These are phyloP conservation scores for Celastrina argiolus DNA, from an alignment of 2,888 invertebrate species.

Conservation along the genomic window DNA sequence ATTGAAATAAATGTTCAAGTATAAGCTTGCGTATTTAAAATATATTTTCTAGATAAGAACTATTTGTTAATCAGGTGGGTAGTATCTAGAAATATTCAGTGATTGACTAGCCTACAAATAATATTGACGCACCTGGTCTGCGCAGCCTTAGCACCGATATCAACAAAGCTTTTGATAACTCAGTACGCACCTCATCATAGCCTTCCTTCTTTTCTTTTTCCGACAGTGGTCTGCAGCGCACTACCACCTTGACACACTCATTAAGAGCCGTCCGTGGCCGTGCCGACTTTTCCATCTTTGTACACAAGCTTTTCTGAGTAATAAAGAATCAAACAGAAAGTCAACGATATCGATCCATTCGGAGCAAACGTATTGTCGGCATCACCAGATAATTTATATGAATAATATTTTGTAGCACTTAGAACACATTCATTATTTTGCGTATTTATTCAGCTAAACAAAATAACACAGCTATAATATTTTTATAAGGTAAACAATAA, in stretches of 20 bases:
- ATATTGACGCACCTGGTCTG: conserved; percentile 51
- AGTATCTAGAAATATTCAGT: conserved; percentile 30
- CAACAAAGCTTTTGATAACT: conserved; percentile 43
- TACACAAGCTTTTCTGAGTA: conserved; percentile 46
- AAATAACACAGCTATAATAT: conserved; percentile 53
- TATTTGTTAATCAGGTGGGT: not conserved
- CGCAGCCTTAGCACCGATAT: conserved; percentile 45
- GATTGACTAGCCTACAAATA: conserved; percentile 29
- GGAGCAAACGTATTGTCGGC: conserved; percentile 56
- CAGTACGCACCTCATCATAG: conserved; percentile 81
- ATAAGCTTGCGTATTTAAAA: not conserved
- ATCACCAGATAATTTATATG: conserved; percentile 63
- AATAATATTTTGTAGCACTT: conserved; percentile 34
- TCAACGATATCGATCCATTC: conserved; percentile 75
- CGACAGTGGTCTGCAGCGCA: conserved; percentile 96
- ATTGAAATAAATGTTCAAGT: not conserved
- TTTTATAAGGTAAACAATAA: conserved; percentile 55
- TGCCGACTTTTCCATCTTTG: conserved; percentile 70
- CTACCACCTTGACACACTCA: conserved; percentile 97
- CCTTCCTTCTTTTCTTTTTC: conserved; percentile 88
- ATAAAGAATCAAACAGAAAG: conserved; percentile 55
- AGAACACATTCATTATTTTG: conserved; percentile 35
- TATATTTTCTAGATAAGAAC: not conserved
- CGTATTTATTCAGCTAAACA: conserved; percentile 43
- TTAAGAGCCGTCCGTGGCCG: conserved; percentile 77